phyloP scores from a whole-genome alignment of 2,113 vertebrate genomes.

The Ochotona princeps region DNA sequence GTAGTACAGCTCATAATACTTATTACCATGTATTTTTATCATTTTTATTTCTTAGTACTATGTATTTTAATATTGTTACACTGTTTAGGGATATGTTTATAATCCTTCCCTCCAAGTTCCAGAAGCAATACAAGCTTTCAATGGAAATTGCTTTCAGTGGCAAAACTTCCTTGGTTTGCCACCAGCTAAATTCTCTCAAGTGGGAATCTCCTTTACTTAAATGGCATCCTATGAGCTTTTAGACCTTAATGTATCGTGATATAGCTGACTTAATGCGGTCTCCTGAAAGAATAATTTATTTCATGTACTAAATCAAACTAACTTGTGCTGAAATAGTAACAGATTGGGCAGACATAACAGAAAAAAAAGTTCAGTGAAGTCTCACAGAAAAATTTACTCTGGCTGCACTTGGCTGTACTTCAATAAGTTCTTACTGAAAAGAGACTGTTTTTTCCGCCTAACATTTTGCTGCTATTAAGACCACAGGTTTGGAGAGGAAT shows the following conservation, averaged over 20 bases:
- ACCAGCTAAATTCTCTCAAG: constrained; percentile 9
- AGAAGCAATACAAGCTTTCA: background rate
- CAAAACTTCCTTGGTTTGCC: background rate
- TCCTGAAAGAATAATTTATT: constrained; percentile 57
- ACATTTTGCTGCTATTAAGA: background rate
- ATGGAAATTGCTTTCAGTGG: constrained; percentile 4
- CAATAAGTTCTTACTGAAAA: constrained; percentile 3
- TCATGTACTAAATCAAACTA: background rate
- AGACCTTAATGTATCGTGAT: background rate
- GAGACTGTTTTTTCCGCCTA: background rate
- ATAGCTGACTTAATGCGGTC: background rate
- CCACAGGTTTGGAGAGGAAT: too few relatives aligned
- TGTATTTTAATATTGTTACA: constrained; percentile 15
- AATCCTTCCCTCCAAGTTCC: background rate
- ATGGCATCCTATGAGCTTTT: constrained; percentile 18
- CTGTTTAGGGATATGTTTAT: background rate
- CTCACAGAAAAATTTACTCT: background rate
- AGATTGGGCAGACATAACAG: background rate
- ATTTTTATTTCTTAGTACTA: background rate
- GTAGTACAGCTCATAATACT: background rate
- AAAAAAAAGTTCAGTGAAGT: constrained; percentile 51
- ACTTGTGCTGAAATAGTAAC: constrained; percentile 22
- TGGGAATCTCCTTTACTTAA: background rate
- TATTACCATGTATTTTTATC: constrained; percentile 12
- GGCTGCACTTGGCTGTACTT: background rate